phyloP scores from a whole-genome alignment of 2,113 vertebrate genomes.

The Andinoacara biseriatus region DNA sequence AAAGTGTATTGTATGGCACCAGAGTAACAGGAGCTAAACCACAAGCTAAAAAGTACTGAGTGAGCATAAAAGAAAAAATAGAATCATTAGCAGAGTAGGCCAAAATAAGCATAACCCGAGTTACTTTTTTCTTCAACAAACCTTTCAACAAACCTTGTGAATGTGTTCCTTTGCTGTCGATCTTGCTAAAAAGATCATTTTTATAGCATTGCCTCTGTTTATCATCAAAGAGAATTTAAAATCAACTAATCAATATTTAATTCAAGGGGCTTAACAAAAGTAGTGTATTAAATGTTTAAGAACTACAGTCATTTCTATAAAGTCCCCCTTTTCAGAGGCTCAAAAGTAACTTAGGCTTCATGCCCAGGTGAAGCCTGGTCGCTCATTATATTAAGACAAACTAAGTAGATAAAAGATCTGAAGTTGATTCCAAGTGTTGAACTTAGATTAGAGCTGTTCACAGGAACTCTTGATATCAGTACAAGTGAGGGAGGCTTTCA shows the following conservation, averaged over 20 bases:
- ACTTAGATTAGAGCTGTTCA: background rate
- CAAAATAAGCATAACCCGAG: background rate
- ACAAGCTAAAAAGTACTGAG: background rate
- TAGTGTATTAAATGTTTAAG: background rate
- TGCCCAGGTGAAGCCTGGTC: background rate
- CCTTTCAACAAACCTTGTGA: background rate
- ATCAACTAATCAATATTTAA: background rate
- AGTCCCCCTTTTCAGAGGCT: background rate
- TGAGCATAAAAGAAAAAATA: background rate
- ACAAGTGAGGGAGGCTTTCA: background rate
- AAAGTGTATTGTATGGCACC: background rate
- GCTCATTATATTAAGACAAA: background rate
- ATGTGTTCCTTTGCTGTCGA: background rate
- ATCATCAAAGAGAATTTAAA: background rate
- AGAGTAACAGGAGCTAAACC: slow-evolving; percentile 4
- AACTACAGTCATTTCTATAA: background rate
- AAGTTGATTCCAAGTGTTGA: background rate
- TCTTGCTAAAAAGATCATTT: background rate
- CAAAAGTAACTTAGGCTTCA: background rate
- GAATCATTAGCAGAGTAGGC: background rate
- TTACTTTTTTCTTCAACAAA: background rate
- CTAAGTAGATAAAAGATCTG: background rate
- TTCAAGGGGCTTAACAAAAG: background rate
- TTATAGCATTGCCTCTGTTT: background rate
- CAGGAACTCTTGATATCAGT: background rate